These are phyloP conservation scores for Drosophila nikananu DNA, from an alignment of 1,140 invertebrate species.

Conservation along the genomic window DNA sequence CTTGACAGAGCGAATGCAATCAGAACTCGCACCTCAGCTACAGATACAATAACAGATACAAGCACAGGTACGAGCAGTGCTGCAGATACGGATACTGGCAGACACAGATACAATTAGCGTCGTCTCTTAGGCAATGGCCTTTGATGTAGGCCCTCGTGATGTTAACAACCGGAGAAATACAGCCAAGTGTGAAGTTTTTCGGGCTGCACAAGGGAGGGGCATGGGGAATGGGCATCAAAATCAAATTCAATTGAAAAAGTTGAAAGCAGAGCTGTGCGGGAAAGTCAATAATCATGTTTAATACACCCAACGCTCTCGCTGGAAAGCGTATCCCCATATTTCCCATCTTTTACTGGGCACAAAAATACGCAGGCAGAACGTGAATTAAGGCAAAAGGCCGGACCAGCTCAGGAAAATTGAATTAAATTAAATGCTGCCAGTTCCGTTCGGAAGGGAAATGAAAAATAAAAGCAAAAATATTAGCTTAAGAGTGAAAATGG, in stretches of 20 bases:
- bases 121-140: constrained; percentile 53
- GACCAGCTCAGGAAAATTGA: constrained; percentile 27
- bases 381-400: constrained; percentile 7
- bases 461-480: not conserved
- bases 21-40: constrained; percentile 65
- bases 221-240: constrained; percentile 11
- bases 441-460: constrained; percentile 15
- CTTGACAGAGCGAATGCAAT: constrained; percentile 57
- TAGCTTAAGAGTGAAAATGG: not conserved
- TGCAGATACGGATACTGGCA: constrained; percentile 37
- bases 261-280: constrained; percentile 19
- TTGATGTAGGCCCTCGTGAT: constrained; percentile 68
- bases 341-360: constrained; percentile 1
- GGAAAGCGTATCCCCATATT: constrained; percentile 5
- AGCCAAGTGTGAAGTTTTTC: constrained; percentile 48
- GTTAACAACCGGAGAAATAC: constrained; percentile 49
- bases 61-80: constrained; percentile 33
- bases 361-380: constrained; percentile 42
- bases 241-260: constrained; percentile 45
- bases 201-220: not conserved
- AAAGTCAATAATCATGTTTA: constrained; percentile 74
- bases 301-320: constrained; percentile 40
- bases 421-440: constrained; percentile 64
- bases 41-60: constrained; percentile 41
- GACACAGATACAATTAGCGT: constrained; percentile 66